Conservation (phyloP, 1,140 invertebrate genomes). For the Eriosoma lanigerum region DNA sequence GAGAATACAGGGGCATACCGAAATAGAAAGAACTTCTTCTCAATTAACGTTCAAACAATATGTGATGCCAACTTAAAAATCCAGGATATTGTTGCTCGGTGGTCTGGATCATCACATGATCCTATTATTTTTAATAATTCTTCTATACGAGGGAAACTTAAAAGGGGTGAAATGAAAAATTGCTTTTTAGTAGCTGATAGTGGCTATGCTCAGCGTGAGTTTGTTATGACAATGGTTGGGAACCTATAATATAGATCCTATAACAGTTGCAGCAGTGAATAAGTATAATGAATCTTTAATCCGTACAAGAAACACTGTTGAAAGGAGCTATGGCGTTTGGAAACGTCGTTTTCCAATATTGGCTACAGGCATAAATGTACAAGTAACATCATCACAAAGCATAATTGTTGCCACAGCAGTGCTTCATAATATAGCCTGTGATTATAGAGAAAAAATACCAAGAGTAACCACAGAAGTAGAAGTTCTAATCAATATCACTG, state of each 20-base stretch:
- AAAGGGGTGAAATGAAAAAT: background rate
- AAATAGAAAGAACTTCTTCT: conserved; percentile 59
- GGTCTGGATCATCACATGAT: conserved; percentile 58
- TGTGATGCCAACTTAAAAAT: conserved; percentile 57
- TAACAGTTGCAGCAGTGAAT: conserved; percentile 4
- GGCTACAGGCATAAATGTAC: background rate
- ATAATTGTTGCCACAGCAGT: background rate
- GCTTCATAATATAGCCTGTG: too few relatives aligned
- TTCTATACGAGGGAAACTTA: conserved; percentile 50
- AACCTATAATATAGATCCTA: background rate
- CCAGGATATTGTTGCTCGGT: conserved; percentile 57
- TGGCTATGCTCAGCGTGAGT: conserved; percentile 49
- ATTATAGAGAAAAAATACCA: too few relatives aligned
- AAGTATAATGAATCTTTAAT: conserved; percentile 55
- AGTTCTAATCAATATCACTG: background rate
- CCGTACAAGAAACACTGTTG: conserved; percentile 57
- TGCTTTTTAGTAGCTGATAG: conserved; percentile 53
- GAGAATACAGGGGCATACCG: conserved; percentile 58
- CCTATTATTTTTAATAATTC: conserved; percentile 57
- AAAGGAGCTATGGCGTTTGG: conserved; percentile 56
- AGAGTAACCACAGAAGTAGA: background rate
- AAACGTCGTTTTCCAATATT: conserved; percentile 55
- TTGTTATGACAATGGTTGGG: background rate
- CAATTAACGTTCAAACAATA: conserved; percentile 59
- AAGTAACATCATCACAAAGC: background rate